A percentile compares a stretch with the other conserved stretches of the same genome.
phyloP scores from a whole-genome alignment of 2,888 invertebrate species.

The Hypomecis punctinalis region DNA sequence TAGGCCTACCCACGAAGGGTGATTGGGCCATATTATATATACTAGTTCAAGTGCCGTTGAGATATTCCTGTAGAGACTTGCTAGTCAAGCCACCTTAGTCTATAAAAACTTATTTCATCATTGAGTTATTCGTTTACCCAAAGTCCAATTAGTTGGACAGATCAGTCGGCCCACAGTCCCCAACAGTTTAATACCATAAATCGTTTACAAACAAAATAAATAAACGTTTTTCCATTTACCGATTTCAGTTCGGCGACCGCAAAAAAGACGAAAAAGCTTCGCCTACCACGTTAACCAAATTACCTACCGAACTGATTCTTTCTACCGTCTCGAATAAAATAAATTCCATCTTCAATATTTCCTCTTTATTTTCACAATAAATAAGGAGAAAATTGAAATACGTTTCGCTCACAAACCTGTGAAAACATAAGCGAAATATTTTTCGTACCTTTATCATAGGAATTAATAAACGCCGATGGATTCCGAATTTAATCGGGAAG shows the following conservation, averaged over 20 bases:
- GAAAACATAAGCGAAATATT: slow-evolving; percentile 12
- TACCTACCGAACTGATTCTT: slow-evolving; percentile 9
- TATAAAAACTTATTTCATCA: too few relatives aligned
- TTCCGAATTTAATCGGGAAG: slow-evolving; percentile 8
- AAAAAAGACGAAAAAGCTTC: not conserved
- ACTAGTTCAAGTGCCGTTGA: too few relatives aligned
- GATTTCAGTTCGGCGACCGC: slow-evolving; percentile 5
- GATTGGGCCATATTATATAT: too few relatives aligned
- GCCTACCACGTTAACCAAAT: slow-evolving; percentile 2
- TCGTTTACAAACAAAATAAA: not conserved
- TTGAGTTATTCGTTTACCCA: too few relatives aligned
- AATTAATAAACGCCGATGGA: slow-evolving; percentile 15
- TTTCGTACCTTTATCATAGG: slow-evolving; percentile 8
- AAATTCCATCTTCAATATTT: slow-evolving; percentile 11
- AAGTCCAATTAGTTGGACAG: too few relatives aligned
- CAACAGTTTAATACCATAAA: not conserved
- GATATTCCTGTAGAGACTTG: too few relatives aligned
- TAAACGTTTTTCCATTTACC: not conserved
- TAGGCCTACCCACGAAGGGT: too few relatives aligned
- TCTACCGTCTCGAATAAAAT: slow-evolving; percentile 5
- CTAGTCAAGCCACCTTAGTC: too few relatives aligned
- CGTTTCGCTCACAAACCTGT: slow-evolving; percentile 17
- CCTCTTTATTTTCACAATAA: slow-evolving; percentile 19
- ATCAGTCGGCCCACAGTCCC: too few relatives aligned
- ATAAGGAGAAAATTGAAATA: slow-evolving; percentile 18